Conservation (phyloP, 2,888 invertebrate species). For the Argyresthia goedartella region DNA sequence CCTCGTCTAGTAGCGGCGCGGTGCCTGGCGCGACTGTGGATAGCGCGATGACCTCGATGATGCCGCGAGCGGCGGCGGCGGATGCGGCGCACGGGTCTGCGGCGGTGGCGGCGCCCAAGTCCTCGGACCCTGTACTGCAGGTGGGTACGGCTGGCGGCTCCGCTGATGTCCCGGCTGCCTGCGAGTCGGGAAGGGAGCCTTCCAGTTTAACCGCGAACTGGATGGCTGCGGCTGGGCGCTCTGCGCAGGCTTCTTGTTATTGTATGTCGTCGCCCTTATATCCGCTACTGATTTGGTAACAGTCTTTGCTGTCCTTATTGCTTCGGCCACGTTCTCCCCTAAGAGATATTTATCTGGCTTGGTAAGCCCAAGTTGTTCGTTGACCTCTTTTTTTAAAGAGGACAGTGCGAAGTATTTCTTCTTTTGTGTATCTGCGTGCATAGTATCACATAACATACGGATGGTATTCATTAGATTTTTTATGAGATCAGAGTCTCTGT, state of each 20-base stretch:
- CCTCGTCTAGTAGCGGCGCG: conserved; percentile 3
- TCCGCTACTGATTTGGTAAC: conserved; percentile 11
- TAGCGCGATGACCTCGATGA: neutral
- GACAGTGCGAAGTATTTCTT: conserved; percentile 10
- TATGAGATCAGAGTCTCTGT: neutral
- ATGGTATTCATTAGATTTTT: conserved; percentile 12
- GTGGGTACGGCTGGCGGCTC: conserved; percentile 6
- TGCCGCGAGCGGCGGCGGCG: neutral
- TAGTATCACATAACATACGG: conserved; percentile 11
- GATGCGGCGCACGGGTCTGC: neutral
- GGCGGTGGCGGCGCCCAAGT: conserved; percentile 2
- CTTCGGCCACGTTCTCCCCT: conserved; percentile 12
- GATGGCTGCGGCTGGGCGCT: neutral
- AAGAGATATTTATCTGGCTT: conserved; percentile 11
- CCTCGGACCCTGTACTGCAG: neutral
- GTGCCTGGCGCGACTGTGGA: neutral
- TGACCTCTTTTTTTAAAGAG: conserved; percentile 14
- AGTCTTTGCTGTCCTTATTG: conserved; percentile 14
- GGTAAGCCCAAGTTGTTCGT: conserved; percentile 11
- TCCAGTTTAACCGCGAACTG: conserved; percentile 9
- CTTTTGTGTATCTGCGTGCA: conserved; percentile 11
- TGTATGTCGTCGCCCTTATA: neutral
- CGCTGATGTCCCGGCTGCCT: conserved; percentile 6
- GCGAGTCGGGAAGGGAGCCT: conserved; percentile 7
- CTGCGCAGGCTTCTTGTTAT: neutral